Base-by-base conservation (phyloP, 1,140 invertebrate species). In the Drosophila chauvacae region DNA sequence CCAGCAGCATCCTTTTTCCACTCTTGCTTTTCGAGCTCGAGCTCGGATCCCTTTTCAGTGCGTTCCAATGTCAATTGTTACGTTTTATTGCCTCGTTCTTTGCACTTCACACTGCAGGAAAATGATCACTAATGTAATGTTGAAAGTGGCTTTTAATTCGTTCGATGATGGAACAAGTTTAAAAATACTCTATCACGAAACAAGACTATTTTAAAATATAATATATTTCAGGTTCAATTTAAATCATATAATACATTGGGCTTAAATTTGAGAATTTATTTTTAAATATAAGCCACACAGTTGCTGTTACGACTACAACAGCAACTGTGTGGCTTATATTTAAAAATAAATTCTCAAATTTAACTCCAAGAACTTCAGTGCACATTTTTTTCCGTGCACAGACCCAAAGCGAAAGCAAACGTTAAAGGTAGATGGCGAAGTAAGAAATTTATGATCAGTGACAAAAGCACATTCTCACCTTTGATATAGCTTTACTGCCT, bases 381-480 rank as follows among this genome's bases (percentile, higher is more conserved):
- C 2, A 7, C 0, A 61, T 26, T 60, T 61, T 2, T 23, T 6
- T 2, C 11, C 18, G 56, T 64, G 55, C 14, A 45, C 45, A 16
- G 2, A 18, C 39, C 51, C n/a, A 26, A 35, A 35, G 60, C 13
- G 14, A 60, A 37, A 41, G 35, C 41, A 33, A 63, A 70, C 58
- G 48, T 57, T 28, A 77, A 68, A 59, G 57, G 78, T 51, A 78
- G 68, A 60, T 59, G 61, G 75, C 28, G 51, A 88, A 62, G 76
- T 59, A 69, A 70, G 70, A 84, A 88, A 88, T 88, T 88, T 88
- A 88, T 88, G 85, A 88, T 88, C 85, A 90, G 81, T 81, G 85
- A 84, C 85, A 90, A 88, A 90, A 90, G 85, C 81, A 88, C 85
- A 88, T 85, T 90, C 72, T 82, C 84, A 88, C 80, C 83, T 87